These are phyloP conservation scores for Eolophus roseicapilla DNA, from an alignment of 2,113 vertebrate species.

Conservation along the genomic window DNA sequence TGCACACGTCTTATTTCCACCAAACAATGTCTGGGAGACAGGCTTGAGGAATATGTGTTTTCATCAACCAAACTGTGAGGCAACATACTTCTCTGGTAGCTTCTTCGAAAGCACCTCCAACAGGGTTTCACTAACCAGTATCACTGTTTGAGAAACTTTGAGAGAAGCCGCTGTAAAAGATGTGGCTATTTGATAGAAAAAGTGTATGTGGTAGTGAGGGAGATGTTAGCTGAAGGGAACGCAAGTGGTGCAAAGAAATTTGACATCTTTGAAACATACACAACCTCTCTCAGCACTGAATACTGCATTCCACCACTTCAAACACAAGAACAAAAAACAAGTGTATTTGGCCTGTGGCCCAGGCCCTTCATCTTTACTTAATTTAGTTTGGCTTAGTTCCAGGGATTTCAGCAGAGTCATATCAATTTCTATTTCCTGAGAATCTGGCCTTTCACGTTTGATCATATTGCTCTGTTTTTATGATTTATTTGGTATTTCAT, in stretches of 20 bases:
- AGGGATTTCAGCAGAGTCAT: neutral
- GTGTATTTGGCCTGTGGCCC: neutral
- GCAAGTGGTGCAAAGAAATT: neutral
- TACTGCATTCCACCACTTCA: neutral
- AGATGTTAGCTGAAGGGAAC: neutral
- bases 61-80: neutral
- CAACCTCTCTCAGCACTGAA: neutral
- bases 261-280: neutral
- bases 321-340: neutral
- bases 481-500: neutral
- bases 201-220: accelerated
- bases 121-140: neutral
- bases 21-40: neutral
- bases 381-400: neutral
- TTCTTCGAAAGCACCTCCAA: neutral
- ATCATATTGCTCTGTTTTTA: neutral
- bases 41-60: neutral
- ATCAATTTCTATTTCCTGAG: neutral
- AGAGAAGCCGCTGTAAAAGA: neutral
- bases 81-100: neutral
- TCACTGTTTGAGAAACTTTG: neutral
- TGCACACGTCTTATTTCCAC: neutral
- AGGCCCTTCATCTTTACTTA: neutral
- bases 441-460: neutral
- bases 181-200: neutral